Evolutionary conservation across 2,113 vertebrate genomes (phyloP), one percentile per base, ranked within the genome.

Genomic region (Steatornis caripensis): DNA sequence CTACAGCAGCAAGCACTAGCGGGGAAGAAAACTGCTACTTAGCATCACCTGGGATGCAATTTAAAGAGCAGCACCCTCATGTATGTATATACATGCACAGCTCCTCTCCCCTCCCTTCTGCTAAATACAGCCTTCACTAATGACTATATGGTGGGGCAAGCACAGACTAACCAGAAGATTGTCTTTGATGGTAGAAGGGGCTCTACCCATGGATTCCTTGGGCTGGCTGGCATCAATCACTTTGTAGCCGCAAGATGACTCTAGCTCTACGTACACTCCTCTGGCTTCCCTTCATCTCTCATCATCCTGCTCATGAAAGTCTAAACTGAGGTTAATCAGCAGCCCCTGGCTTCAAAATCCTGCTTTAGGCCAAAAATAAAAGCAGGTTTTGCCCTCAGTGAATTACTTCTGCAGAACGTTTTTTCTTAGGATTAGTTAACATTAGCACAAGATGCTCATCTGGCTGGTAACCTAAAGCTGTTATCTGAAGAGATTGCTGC

Each of bases 401-500:
- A 84, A 74, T 84, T 88, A 64, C 27, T 92, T 94, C 49, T 62
- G 60, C 60, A 17, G 36, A 64, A 11, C 26, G 30, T 8, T 79
- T 84, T 82, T 87, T 41, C 62, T 79, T 45, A 36, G 72, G n/a
- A 85, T 92, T 94, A 87, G 87, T 87, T 92, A 94, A 74, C 36
- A 48, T 69, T 69, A 93, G 32, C 43, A 49, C 62, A 82, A 97
- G 41, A 65, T 55, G 65, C 12, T 94, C 66, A 49, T 84, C 89
- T 84, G 68, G 53, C 74, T 84, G 69, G 85, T 95, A 95, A 97
- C 27, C 39, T 46, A 41, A 51, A 95, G 77, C 55, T 43, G 62
- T 54, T 51, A 54, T 6, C 62, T 68, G 90, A 91, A 77, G 98
- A 97, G 95, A 95, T 97, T 92, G 83, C 86, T 98, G 94, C 98